phyloP scores from a whole-genome alignment of 2,113 vertebrate species.

The Cyphomyrus discorhynchus region DNA sequence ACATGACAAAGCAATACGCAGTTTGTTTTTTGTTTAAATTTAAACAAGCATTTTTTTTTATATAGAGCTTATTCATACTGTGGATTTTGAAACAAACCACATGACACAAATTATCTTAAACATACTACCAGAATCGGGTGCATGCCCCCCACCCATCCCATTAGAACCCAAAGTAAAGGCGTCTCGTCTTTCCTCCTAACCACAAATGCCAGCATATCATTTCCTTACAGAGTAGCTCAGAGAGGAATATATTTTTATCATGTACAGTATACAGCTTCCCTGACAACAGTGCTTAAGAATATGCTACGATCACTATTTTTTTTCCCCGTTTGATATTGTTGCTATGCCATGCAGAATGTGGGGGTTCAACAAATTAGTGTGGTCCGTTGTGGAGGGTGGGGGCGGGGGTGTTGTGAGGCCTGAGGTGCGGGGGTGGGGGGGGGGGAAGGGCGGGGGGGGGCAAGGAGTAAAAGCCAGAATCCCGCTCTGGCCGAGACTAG shows the following conservation, averaged over 20 bases:
- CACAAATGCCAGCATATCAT: conserved; percentile 55
- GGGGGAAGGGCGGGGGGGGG: not conserved
- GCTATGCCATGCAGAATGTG: conserved; percentile 78
- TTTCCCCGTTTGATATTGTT: conserved; percentile 54
- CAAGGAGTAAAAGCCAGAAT: conserved; percentile 38
- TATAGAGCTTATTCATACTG: conserved; percentile 93
- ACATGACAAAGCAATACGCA: conserved; percentile 79
- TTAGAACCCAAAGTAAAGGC: conserved; percentile 57
- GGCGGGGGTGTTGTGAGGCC: conserved; percentile 19
- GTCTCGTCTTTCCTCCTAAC: conserved; percentile 33
- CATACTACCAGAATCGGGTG: conserved; percentile 72
- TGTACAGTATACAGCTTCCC: conserved; percentile 51
- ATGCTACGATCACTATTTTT: conserved; percentile 49
- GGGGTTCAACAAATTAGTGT: conserved; percentile 38
- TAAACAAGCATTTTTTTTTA: conserved; percentile 73
- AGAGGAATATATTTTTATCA: conserved; percentile 26
- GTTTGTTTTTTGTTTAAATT: conserved; percentile 56
- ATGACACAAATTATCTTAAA: conserved; percentile 77
- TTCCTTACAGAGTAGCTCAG: conserved; percentile 51
- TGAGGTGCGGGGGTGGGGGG: conserved; percentile 26
- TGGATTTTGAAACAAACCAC: conserved; percentile 78
- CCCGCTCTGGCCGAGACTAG: conserved; percentile 73
- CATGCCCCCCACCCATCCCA: conserved; percentile 59
- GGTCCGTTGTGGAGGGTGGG: conserved; percentile 26
- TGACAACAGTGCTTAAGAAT: conserved; percentile 63